Conservation (phyloP, 2,113 vertebrate species). For the Vimba vimba region DNA sequence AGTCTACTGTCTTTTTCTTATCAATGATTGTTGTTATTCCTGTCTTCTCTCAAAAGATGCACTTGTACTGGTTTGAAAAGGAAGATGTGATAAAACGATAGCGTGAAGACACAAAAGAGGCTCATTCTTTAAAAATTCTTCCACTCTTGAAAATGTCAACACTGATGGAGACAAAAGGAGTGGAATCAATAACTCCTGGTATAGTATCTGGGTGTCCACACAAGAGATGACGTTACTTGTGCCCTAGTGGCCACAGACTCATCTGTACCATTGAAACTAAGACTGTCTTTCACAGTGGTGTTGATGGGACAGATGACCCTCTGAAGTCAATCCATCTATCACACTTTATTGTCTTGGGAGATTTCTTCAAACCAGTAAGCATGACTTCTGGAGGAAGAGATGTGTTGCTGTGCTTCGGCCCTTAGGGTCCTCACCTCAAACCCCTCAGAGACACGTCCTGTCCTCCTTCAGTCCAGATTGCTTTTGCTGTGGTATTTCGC, state of each 20-base stretch:
- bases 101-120: constrained; percentile 27
- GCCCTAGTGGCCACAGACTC: constrained; percentile 18
- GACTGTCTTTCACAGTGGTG: constrained; percentile 40
- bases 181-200: constrained; percentile 41
- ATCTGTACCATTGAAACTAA: constrained; percentile 29
- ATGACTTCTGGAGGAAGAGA: constrained; percentile 51
- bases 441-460: constrained; percentile 46
- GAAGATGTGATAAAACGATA: constrained; percentile 33
- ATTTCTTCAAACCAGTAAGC: constrained; percentile 42
- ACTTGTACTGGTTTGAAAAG: constrained; percentile 18
- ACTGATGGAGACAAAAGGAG: constrained; percentile 46
- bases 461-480: constrained; percentile 49
- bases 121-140: constrained; percentile 27
- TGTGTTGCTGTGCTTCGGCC: constrained; percentile 35
- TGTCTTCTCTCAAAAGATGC: constrained; percentile 19
- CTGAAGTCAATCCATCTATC: constrained; percentile 37
- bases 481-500: constrained; percentile 56
- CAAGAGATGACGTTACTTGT: constrained; percentile 26
- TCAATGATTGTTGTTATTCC: constrained; percentile 30
- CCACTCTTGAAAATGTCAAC: constrained; percentile 34
- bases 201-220: constrained; percentile 44
- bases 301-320: constrained; percentile 37
- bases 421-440: constrained; percentile 31
- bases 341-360: constrained; percentile 53
- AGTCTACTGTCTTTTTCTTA: constrained; percentile 2